Conservation (phyloP, 2,113 vertebrate species). For the Drymodes brunneopygia region DNA sequence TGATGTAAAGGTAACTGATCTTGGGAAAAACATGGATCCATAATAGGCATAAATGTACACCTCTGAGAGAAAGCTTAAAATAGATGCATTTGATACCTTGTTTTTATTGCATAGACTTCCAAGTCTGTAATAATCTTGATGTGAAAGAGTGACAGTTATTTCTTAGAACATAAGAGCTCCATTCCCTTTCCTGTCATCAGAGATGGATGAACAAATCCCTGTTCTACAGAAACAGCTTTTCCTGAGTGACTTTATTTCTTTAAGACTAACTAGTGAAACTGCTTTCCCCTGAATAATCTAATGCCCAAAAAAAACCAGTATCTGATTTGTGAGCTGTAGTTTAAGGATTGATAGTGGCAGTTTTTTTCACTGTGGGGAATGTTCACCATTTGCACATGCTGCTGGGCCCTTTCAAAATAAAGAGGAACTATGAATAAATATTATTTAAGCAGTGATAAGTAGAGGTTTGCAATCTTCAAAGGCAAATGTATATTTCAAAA, state of each 20-base stretch:
- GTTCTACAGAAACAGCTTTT: not conserved
- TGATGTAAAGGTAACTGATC: slow-evolving; percentile 61
- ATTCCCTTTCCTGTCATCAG: not conserved
- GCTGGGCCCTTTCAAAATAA: not conserved
- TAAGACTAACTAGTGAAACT: not conserved
- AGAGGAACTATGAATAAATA: not conserved
- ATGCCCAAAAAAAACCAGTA: not conserved
- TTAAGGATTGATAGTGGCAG: not conserved
- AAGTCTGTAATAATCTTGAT: not conserved
- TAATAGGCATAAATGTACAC: slow-evolving; percentile 5
- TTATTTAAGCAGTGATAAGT: not conserved
- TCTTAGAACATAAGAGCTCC: not conserved
- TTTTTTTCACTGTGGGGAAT: not conserved
- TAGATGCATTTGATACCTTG: slow-evolving; percentile 30
- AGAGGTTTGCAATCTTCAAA: not conserved
- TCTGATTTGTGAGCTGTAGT: not conserved
- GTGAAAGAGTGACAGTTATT: not conserved
- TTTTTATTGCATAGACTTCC: not conserved
- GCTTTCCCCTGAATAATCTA: not conserved
- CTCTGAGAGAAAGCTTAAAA: slow-evolving; percentile 45
- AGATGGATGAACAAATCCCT: not conserved
- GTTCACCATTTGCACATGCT: not conserved
- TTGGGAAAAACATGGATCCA: slow-evolving; percentile 30
- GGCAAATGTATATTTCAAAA: not conserved
- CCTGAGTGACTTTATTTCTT: not conserved